phyloP scores from a whole-genome alignment of 2,888 invertebrate genomes.

The Parascotia fuliginaria region DNA sequence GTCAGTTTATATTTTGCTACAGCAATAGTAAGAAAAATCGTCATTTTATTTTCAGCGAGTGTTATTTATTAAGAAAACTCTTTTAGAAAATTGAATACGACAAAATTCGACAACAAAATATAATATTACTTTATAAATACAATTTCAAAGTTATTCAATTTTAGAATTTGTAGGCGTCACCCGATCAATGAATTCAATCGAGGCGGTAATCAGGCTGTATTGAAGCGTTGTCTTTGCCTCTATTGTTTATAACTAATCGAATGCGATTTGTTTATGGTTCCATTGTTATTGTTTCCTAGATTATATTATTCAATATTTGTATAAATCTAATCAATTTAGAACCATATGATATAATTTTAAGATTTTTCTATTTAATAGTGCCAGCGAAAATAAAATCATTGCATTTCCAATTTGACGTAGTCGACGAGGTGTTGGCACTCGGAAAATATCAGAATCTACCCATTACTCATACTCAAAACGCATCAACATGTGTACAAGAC shows the following conservation, averaged over 20 bases:
- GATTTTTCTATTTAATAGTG: slow-evolving; percentile 7
- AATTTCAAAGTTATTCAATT: slow-evolving; percentile 33
- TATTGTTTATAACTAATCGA: slow-evolving; percentile 54
- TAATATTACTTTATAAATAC: slow-evolving; percentile 8
- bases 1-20: too few species aligned
- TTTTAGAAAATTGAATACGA: neutral
- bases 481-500: slow-evolving; percentile 1
- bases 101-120: neutral
- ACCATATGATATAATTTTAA: neutral
- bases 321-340: neutral
- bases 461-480: neutral
- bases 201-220: slow-evolving; percentile 43
- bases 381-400: neutral
- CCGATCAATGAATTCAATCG: slow-evolving; percentile 57
- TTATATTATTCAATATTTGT: neutral
- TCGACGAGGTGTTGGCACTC: slow-evolving; percentile 4
- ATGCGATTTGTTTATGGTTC: slow-evolving; percentile 52
- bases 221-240: slow-evolving; percentile 46
- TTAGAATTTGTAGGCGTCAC: slow-evolving; percentile 40
- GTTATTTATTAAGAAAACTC: too few species aligned
- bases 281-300: slow-evolving; percentile 9
- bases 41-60: too few species aligned
- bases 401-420: slow-evolving; percentile 7
- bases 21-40: too few species aligned
- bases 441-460: neutral